These are phyloP conservation scores for Aratinga solstitialis DNA, from an alignment of 2,797 vertebrate species.

Conservation along the genomic window DNA sequence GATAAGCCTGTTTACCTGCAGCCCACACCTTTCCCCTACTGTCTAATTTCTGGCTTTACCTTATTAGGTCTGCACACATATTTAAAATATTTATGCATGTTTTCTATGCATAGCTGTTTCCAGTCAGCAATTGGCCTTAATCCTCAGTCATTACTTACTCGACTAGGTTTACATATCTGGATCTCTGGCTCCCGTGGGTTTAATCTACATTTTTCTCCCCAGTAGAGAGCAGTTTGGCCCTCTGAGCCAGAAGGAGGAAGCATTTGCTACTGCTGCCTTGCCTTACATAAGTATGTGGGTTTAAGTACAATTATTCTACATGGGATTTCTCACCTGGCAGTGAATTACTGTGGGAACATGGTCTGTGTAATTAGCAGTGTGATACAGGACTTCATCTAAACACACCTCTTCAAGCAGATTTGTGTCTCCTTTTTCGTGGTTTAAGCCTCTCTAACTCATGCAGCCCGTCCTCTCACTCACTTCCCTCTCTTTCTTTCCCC, in stretches of 20 bases:
- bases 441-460: too few species aligned
- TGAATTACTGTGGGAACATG: background rate
- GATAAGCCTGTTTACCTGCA: background rate
- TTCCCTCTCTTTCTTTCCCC: too few species aligned
- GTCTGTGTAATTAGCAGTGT: background rate
- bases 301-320: background rate
- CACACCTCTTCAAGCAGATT: background rate
- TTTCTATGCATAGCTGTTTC: background rate
- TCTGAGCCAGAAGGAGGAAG: background rate
- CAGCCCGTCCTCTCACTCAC: too few species aligned
- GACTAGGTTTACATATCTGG: background rate
- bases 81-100: background rate
- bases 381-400: background rate
- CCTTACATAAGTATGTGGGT: background rate
- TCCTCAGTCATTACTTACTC: background rate
- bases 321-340: background rate
- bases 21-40: background rate
- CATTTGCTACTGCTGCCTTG: background rate
- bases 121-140: background rate
- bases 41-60: background rate
- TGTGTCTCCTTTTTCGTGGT: background rate
- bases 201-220: background rate
- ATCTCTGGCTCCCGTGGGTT: background rate
- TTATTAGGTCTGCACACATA: background rate
- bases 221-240: background rate